Evolutionary conservation across 1,140 invertebrate genomes (phyloP).

Genomic region (Hyphantria cunea): DNA sequence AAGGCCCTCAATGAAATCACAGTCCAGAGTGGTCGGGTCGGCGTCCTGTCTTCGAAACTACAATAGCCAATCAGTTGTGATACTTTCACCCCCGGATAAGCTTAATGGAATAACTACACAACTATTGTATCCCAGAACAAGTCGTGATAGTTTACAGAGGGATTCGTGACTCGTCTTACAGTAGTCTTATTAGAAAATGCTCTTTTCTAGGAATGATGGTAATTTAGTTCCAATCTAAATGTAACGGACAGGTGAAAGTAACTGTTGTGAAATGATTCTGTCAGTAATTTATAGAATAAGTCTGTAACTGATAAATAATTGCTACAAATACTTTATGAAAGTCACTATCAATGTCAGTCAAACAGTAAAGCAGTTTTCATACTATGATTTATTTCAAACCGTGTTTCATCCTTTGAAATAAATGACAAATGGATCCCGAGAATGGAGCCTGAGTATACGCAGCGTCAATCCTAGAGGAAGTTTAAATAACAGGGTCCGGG

Average conservation of each 20-base stretch:
- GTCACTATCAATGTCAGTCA: conserved; percentile 26
- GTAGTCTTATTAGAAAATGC: conserved; percentile 67
- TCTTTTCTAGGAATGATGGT: conserved; percentile 56
- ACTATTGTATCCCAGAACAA: conserved; percentile 66
- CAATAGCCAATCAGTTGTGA: conserved; percentile 69
- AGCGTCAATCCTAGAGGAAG: too few relatives aligned
- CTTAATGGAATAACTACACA: conserved; percentile 67
- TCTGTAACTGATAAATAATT: conserved; percentile 56
- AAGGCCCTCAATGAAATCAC: conserved; percentile 63
- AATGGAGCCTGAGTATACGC: too few relatives aligned
- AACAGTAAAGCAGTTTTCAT: conserved; percentile 26
- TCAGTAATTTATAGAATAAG: conserved; percentile 41
- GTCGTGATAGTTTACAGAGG: conserved; percentile 71
- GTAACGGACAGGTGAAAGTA: conserved; percentile 69
- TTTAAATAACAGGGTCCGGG: too few relatives aligned
- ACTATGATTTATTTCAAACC: neutral
- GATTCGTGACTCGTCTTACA: conserved; percentile 74
- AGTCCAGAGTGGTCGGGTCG: conserved; percentile 59
- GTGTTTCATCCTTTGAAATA: too few relatives aligned
- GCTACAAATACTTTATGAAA: conserved; percentile 32
- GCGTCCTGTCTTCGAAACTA: conserved; percentile 53
- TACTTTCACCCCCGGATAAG: conserved; percentile 71
- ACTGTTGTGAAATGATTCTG: conserved; percentile 40
- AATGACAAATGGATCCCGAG: too few relatives aligned
- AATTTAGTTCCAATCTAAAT: conserved; percentile 59